phyloP scores from a whole-genome alignment of 2,888 invertebrate species.

The Ashinkailepas kermadecensis region DNA sequence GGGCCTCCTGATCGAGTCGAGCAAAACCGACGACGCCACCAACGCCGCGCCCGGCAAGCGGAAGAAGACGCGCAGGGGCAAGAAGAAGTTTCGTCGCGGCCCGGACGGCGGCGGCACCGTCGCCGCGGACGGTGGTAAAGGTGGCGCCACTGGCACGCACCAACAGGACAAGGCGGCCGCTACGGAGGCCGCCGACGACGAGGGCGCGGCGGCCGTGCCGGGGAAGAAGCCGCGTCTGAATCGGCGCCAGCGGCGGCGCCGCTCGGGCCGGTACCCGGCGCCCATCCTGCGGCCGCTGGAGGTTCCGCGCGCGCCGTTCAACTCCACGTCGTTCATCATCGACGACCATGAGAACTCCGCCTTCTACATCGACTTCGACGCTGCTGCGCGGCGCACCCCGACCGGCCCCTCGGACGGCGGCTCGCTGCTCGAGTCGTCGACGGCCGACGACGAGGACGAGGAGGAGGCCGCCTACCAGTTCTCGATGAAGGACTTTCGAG shows the following conservation, averaged over 20 bases:
- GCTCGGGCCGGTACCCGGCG: conserved; percentile 22
- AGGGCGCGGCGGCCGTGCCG: not conserved
- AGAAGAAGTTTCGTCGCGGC: not conserved
- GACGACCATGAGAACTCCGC: conserved; percentile 38
- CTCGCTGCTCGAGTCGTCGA: conserved; percentile 29
- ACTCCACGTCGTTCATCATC: conserved; percentile 40
- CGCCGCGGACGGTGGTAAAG: not conserved
- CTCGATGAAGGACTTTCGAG: conserved; percentile 37
- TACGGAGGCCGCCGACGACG: not conserved
- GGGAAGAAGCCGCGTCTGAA: not conserved
- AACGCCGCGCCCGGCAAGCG: not conserved
- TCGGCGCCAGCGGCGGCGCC: conserved; percentile 7
- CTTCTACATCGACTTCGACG: conserved; percentile 37
- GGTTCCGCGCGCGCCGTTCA: conserved; percentile 37
- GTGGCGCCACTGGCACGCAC: not conserved
- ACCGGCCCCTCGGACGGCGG: conserved; percentile 31
- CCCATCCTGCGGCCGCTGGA: conserved; percentile 33
- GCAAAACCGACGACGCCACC: not conserved
- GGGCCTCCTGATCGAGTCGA: not conserved
- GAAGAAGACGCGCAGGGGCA: not conserved
- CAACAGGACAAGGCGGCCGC: not conserved
- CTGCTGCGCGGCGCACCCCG: not conserved
- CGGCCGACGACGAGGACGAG: conserved; percentile 14
- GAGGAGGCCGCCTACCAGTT: conserved; percentile 25
- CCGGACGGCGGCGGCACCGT: not conserved